Conservation (phyloP, 2,888 invertebrate species). For the Kuschelorhynchus macadamiae region DNA sequence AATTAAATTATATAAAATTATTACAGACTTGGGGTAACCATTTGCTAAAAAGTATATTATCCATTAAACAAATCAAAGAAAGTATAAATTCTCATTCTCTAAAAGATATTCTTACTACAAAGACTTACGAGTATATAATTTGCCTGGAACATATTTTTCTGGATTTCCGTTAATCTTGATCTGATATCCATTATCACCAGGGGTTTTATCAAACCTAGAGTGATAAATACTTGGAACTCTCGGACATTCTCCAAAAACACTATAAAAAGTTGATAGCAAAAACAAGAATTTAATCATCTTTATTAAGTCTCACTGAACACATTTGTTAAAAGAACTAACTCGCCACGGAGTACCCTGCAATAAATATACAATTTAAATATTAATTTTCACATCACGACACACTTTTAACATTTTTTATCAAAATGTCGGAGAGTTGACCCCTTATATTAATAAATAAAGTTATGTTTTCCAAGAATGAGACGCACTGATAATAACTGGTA, state of each 20-base stretch:
- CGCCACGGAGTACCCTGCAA: background rate
- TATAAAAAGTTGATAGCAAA: conserved; percentile 4
- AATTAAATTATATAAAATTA: too few species aligned
- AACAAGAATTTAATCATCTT: conserved; percentile 26
- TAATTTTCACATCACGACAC: background rate
- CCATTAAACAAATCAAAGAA: too few species aligned
- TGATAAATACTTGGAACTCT: conserved; percentile 69
- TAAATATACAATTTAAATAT: background rate
- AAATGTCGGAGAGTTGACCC: conserved; percentile 23
- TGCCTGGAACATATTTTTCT: conserved; percentile 86
- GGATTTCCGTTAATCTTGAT: conserved; percentile 85
- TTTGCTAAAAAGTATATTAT: too few species aligned
- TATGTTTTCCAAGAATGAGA: background rate
- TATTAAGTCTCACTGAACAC: background rate
- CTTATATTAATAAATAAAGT: conserved; percentile 12
- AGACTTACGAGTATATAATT: conserved; percentile 84
- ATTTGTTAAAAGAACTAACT: background rate
- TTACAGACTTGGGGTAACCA: too few species aligned
- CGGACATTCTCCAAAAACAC: conserved; percentile 63
- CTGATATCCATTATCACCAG: conserved; percentile 90
- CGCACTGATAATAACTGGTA: background rate
- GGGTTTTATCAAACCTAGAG: conserved; percentile 72
- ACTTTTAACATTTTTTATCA: conserved; percentile 14
- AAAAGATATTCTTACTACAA: too few species aligned
- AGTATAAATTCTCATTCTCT: too few species aligned